phyloP scores from a whole-genome alignment of 2,888 invertebrate species.

The Ethmia dodecea region DNA sequence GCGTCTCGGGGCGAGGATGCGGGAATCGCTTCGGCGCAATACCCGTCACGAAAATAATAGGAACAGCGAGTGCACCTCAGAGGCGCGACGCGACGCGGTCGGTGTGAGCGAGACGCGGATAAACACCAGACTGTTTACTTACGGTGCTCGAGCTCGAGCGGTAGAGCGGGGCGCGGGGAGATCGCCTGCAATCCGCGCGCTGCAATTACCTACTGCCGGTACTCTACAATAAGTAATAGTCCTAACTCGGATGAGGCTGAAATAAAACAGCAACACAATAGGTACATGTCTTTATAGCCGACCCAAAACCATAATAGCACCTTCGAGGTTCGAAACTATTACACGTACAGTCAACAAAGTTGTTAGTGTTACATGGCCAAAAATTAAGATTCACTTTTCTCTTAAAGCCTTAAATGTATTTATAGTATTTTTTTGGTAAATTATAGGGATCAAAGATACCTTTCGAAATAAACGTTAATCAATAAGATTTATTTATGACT shows the following conservation, averaged over 20 bases:
- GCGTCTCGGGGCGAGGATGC: constrained; percentile 76
- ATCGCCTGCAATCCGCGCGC: constrained; percentile 74
- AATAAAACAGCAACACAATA: too few species aligned
- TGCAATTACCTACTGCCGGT: constrained; percentile 73
- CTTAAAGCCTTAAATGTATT: too few species aligned
- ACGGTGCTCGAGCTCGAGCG: constrained; percentile 70
- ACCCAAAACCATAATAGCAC: too few species aligned
- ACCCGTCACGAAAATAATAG: constrained; percentile 78
- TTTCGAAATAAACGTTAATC: too few species aligned
- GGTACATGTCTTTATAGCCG: too few species aligned
- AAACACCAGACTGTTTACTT: constrained; percentile 78
- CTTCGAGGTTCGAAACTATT: too few species aligned
- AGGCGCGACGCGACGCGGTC: constrained; percentile 75
- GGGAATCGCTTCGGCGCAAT: constrained; percentile 78
- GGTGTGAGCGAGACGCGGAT: constrained; percentile 77
- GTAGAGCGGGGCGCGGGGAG: constrained; percentile 45
- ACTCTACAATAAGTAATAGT: constrained; percentile 60
- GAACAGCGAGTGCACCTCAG: constrained; percentile 77
- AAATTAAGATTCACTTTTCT: too few species aligned
- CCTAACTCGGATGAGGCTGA: constrained; percentile 40
- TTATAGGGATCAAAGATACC: too few species aligned
- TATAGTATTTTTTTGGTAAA: too few species aligned
- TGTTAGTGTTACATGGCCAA: too few species aligned
- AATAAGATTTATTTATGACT: too few species aligned
- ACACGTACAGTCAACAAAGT: too few species aligned